Conservation (phyloP, 2,797 vertebrate species). For the Rhinophrynus dorsalis region DNA sequence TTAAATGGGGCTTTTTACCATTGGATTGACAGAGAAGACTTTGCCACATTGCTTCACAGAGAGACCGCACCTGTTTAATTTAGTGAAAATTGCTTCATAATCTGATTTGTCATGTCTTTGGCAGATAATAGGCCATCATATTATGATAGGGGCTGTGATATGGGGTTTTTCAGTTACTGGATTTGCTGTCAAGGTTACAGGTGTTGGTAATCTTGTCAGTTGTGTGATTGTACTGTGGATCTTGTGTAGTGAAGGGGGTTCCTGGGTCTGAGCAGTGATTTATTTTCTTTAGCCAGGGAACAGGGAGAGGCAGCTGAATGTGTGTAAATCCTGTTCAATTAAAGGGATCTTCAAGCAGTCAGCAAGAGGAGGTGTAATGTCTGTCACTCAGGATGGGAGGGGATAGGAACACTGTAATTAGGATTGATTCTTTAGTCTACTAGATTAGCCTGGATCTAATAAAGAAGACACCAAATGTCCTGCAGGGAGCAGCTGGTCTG, state of each 20-base stretch:
- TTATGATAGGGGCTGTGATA: background rate
- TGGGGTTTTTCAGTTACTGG: background rate
- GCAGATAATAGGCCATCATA: background rate
- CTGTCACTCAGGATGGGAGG: background rate
- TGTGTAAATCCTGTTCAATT: constrained; percentile 34
- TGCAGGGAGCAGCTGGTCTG: background rate
- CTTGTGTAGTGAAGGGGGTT: background rate
- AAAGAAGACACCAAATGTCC: background rate
- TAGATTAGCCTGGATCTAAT: constrained; percentile 10
- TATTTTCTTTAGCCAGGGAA: constrained; percentile 4
- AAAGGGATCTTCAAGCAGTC: constrained; percentile 8
- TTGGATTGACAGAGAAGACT: too few relatives aligned
- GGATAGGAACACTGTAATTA: constrained; percentile 2
- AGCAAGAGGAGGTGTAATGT: background rate
- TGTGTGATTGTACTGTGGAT: background rate
- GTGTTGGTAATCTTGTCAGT: background rate
- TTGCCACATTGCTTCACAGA: too few relatives aligned
- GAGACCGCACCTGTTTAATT: background rate
- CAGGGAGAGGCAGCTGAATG: background rate
- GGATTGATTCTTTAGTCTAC: background rate
- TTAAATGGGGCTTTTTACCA: too few relatives aligned
- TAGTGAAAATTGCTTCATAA: background rate
- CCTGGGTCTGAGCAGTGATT: background rate
- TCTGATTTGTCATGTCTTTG: background rate
- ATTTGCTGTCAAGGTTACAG: background rate